Evolutionary conservation across 2,797 vertebrate genomes (phyloP), one percentile per base, ranked within the genome.

Genomic region (Poeciliopsis paucimaculata): DNA sequence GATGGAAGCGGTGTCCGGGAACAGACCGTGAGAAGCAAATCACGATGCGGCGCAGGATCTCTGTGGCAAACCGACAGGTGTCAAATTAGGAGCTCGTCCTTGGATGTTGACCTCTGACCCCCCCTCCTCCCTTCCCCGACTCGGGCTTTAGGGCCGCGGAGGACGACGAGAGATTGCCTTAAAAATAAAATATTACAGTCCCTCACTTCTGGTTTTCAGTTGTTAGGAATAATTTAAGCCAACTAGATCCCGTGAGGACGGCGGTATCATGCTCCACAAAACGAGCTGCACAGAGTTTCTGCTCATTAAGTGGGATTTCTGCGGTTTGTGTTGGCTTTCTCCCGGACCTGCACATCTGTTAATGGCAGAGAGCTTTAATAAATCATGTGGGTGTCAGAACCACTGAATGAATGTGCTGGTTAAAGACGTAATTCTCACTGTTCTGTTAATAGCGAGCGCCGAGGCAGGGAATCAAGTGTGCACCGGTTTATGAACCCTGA

Each of bases 41-140:
- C 66, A 66, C 47, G 72, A 87, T 85, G 85, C 20, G 8, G 36
- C 43, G 49, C 43, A 47, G 51, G 12, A 45, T n/a, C 72, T 64
- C 41, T 80, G 62, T 64, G 77, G 51, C 51, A 76, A 82, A 93
- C 75, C 78, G 84, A 86, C 78, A 89, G 73, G 73, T 87, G 87
- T 88, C 84, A 83, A 62, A 76, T 84, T 53, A 36, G 76, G 75
- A 77, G 55, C 36, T 57, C 34, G 82, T 77, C 78, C 72, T 36
- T 18, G 72, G 49, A 71, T 72, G 64, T 57, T 68, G 72, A 41
- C 43, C 34, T 7, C 39, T 41, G 39, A 9, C 6, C 6, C 7
- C 39, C 47, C 47, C 18, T 43, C 2, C 5, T 18, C 18, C 49
- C 20, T n/a, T n/a, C n/a, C n/a, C 47, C 39, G 72, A 36, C 70